A percentile compares a stretch with the other conserved stretches of the same genome.
These are phyloP conservation scores for Hydrophis major DNA, from an alignment of 2,797 vertebrate genomes.

Conservation along the genomic window DNA sequence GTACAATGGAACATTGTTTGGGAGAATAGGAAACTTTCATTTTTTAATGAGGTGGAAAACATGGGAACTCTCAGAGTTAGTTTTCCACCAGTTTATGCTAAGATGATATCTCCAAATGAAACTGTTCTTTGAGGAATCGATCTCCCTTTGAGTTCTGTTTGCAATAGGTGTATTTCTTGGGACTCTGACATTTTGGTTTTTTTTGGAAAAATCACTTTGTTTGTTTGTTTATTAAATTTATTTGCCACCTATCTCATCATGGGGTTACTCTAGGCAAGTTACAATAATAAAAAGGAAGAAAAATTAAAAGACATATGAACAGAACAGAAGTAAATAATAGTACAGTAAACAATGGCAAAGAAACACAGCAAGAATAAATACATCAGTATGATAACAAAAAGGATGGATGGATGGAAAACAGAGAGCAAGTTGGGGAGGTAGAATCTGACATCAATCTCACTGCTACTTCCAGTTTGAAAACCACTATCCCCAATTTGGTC, in stretches of 20 bases:
- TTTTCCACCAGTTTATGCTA: too few species aligned
- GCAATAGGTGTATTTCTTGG: too few species aligned
- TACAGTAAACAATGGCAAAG: neutral
- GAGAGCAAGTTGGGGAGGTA: neutral
- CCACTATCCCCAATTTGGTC: neutral
- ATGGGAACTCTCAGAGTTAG: too few species aligned
- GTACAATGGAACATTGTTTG: too few species aligned
- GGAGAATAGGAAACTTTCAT: too few species aligned
- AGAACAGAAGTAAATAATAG: neutral
- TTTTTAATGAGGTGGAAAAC: too few species aligned
- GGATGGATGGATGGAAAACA: neutral
- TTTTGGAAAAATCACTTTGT: neutral
- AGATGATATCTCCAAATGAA: too few species aligned
- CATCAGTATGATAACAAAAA: neutral
- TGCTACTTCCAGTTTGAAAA: neutral
- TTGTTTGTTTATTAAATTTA: neutral
- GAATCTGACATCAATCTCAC: neutral
- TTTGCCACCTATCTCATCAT: neutral
- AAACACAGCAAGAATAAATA: neutral
- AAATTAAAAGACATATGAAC: neutral
- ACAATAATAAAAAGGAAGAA: neutral
- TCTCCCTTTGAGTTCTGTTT: too few species aligned
- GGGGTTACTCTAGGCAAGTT: neutral
- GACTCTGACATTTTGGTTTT: too few species aligned
- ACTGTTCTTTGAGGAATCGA: too few species aligned